Conservation (phyloP, 2,113 vertebrate species). For the Petrocephalus zakoni region DNA sequence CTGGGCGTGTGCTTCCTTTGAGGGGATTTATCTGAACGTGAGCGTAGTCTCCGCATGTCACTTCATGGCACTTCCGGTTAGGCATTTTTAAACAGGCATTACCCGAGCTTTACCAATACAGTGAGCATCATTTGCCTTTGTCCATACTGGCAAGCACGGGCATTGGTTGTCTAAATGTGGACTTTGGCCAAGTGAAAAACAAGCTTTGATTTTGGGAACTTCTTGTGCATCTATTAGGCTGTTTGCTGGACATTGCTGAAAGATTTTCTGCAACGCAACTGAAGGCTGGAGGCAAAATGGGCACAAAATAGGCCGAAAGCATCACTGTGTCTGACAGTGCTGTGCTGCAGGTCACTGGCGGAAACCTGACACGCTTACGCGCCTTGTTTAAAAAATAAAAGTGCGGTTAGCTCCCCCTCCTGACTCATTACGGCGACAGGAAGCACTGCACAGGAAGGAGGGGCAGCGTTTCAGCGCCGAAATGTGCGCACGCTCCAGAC, state of each 20-base stretch:
- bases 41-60: not conserved
- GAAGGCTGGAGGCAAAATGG: not conserved
- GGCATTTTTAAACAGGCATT: too few relatives aligned
- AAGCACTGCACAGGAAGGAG: not conserved
- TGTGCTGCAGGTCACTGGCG: not conserved
- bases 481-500: not conserved
- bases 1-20: not conserved
- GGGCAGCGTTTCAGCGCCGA: not conserved
- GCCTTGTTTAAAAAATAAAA: constrained; percentile 1
- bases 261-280: not conserved
- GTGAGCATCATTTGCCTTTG: not conserved
- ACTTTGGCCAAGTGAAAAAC: not conserved
- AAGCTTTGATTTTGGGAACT: not conserved
- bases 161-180: not conserved
- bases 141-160: not conserved
- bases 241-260: not conserved
- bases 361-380: not conserved
- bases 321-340: not conserved
- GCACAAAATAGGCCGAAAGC: not conserved
- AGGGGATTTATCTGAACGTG: not conserved
- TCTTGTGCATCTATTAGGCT: not conserved
- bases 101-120: not conserved
- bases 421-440: not conserved
- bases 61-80: not conserved
- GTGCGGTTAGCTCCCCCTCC: not conserved